Evolutionary conservation across 2,797 vertebrate species (phyloP).

Genomic region (Sternarchorhynchus goeldii): DNA sequence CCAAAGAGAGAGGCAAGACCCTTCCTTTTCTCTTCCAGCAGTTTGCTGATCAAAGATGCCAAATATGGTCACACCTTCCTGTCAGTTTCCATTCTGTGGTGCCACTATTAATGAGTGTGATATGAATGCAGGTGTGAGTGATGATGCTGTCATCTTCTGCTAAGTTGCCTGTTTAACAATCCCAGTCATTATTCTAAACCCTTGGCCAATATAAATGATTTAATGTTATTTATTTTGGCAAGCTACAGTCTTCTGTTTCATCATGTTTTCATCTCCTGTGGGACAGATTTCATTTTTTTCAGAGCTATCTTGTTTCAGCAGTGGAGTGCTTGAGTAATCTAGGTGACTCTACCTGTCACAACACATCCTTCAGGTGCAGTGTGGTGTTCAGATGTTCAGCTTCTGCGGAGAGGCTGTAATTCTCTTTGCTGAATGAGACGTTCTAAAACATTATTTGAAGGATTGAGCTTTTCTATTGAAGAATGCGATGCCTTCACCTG

Average conservation of each 20-base stretch:
- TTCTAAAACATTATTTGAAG: conserved; percentile 1
- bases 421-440: conserved; percentile 3
- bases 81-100: conserved; percentile 16
- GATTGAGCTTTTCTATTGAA: background rate
- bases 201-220: background rate
- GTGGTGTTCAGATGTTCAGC: conserved; percentile 49
- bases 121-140: conserved; percentile 67
- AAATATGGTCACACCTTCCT: conserved; percentile 14
- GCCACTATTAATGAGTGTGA: conserved; percentile 56
- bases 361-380: conserved; percentile 64
- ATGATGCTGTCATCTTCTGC: conserved; percentile 40
- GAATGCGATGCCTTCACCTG: background rate
- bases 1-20: background rate
- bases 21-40: conserved; percentile 14
- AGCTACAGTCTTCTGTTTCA: background rate
- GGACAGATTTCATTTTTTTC: conserved; percentile 13
- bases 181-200: background rate
- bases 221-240: background rate
- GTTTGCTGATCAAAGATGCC: conserved; percentile 13
- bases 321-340: conserved; percentile 23
- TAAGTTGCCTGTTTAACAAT: conserved; percentile 10
- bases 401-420: background rate
- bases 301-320: background rate
- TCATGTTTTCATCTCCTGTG: conserved; percentile 1
- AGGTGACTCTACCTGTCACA: conserved; percentile 51